Evolutionary conservation across 2,113 vertebrate species (phyloP), one percentile per base, ranked within the genome.

Genomic region (Vulpes vulpes): DNA sequence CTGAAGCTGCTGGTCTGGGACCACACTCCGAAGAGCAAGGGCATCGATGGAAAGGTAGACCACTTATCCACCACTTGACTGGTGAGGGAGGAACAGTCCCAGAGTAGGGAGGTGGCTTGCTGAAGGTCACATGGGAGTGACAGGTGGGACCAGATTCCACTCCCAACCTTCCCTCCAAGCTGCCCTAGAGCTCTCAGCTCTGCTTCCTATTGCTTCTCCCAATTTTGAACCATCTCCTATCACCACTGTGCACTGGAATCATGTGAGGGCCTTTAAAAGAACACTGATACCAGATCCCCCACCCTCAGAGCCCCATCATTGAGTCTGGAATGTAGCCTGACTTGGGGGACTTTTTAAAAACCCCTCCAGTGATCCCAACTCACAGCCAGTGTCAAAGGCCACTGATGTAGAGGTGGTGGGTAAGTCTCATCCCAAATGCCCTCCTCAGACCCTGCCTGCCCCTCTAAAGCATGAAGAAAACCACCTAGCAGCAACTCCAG

Each of bases 381-480:
- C 15, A 80, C 3, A 60, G 8, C n/a, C n/a, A 51, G 15, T 25
- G 74, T 17, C n/a, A 76, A 78, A n/a, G 80, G 25, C 79, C 43
- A 27, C 25, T 6, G 22, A 85, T 9, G 10, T 3, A 51, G 78
- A 96, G 22, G 23, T 3, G 11, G 62, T 1, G 0, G 22, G 60
- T 51, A 25, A 65, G 49, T n/a, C n/a, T 93, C 73, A 51, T 86
- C 73, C 78, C 30, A 53, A 80, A 82, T 2, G 12, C 59, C 88
- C 81, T 89, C 80, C 62, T 95, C 67, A 59, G 15, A 20, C n/a
- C 53, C 90, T 25, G n/a, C 27, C 51, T 76, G 71, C 12, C 65
- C 69, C 14, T 71, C 94, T 49, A 22, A 60, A 7, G 30, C 80
- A 43, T 62, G 30, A 35, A 25, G n/a, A 30, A 94, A 69, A 82